These are phyloP conservation scores for Eonycteris spelaea DNA, from an alignment of 2,113 vertebrate species.

Conservation along the genomic window DNA sequence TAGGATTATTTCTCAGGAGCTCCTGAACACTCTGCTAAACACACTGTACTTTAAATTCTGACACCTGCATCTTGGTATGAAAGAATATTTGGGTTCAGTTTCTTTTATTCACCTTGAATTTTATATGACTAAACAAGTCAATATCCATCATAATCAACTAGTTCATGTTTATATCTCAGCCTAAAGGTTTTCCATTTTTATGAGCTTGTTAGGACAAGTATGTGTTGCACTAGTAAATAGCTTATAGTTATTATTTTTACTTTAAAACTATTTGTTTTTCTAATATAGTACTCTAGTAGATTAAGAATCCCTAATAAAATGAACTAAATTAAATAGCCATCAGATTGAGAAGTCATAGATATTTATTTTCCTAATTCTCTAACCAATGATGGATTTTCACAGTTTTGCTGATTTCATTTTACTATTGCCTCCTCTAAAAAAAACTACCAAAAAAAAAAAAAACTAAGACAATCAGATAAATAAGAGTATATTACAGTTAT, in stretches of 20 bases:
- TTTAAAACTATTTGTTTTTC: conserved; percentile 8
- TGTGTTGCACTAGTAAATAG: not conserved
- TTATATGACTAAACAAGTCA: not conserved
- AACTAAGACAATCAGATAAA: not conserved
- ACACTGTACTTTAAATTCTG: not conserved
- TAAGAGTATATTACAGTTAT: not conserved
- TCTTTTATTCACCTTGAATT: not conserved
- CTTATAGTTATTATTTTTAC: conserved; percentile 1
- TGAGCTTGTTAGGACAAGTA: not conserved
- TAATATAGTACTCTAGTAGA: not conserved
- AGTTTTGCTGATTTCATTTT: not conserved
- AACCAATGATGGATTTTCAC: not conserved
- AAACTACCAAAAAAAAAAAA: not conserved
- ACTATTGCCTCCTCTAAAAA: not conserved
- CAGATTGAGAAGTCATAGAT: not conserved
- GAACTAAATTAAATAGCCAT: not conserved
- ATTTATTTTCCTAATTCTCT: conserved; percentile 27
- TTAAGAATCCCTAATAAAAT: not conserved
- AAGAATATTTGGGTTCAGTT: not conserved
- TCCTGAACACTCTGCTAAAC: not conserved
- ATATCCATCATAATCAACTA: not conserved
- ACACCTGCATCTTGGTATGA: not conserved
- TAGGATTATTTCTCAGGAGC: not conserved
- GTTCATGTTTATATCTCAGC: not conserved
- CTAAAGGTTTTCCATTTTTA: not conserved